Conservation (phyloP, 2,888 invertebrate genomes). For the Ditula angustiorana region DNA sequence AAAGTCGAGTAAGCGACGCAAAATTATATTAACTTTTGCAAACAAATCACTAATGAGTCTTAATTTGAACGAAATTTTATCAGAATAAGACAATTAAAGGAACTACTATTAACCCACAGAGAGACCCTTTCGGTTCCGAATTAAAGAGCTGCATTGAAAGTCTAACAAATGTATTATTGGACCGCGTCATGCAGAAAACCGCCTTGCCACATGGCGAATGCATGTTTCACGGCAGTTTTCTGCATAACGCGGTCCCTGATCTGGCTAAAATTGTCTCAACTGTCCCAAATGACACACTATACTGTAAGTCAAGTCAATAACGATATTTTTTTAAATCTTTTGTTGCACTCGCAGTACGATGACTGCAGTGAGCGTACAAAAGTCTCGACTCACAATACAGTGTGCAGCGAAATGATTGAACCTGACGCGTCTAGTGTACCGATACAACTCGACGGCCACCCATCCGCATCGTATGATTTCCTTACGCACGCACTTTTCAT, state of each 20-base stretch:
- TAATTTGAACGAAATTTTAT: neutral
- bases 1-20: neutral
- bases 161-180: too few species aligned
- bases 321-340: too few species aligned
- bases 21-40: too few species aligned
- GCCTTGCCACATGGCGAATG: too few species aligned
- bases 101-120: neutral
- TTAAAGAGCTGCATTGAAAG: neutral
- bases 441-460: neutral
- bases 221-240: too few species aligned
- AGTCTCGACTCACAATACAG: neutral
- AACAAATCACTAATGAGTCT: neutral
- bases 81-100: neutral
- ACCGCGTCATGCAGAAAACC: too few species aligned
- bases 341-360: too few species aligned
- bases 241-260: too few species aligned
- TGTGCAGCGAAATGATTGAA: constrained; percentile 42
- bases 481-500: constrained; percentile 32
- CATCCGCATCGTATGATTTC: constrained; percentile 5
- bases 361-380: too few species aligned
- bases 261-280: too few species aligned
- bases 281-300: too few species aligned
- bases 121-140: neutral
- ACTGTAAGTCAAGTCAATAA: too few species aligned
- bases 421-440: constrained; percentile 25